Base-by-base conservation (phyloP, 2,113 vertebrate genomes). In the Otus sunia region DNA sequence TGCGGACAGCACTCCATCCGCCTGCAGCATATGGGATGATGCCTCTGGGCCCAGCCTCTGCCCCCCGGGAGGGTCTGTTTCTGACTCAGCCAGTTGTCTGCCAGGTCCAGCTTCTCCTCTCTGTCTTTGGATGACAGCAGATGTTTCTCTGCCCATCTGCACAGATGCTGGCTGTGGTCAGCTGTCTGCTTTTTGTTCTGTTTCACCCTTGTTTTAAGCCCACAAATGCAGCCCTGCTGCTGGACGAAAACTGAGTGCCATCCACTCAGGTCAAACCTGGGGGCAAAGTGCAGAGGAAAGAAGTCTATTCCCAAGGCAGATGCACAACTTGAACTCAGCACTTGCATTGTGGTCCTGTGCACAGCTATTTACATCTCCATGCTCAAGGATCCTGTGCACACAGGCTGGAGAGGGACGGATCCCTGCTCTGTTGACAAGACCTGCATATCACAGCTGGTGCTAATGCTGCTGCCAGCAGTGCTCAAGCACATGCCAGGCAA, bases 1-100 rank as follows among this genome's bases (percentile, higher is more conserved):
- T 4, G 36, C 45, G 5, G 7, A 62, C 10, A 22, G 12, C 3
- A 0, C n/a, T 71, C n/a, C 66, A 59, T 25, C 20, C 0, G 0
- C 88, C 69, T 2, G 15, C 66, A 85, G 64, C 32, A 4, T 1
- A 23, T 0, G 0, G 71, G 62, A 21, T 41, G 69, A 25, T 39
- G 64, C 69, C 80, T 52, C 52, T 22, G 30, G 73, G 47, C 72
- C 86, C 55, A 55, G 64, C 22, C 36, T 86, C 37, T 60, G 12
- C 56, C 45, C 23, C 22, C 0, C 2, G 69, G 68, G 34, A 95
- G n/a, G 86, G 86, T 77, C 91, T 81, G 82, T 21, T 56, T 81
- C 91, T 85, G 81, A 80, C 74, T 92, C 71, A 86, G 77, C 10
- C 9, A 23, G 29, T 52, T 77, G 45, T 37, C 84, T 94, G 75